Base-by-base conservation (phyloP, 30 jellyfish, hydroid and myxozoan species). In the Rhopilema esculentum region DNA sequence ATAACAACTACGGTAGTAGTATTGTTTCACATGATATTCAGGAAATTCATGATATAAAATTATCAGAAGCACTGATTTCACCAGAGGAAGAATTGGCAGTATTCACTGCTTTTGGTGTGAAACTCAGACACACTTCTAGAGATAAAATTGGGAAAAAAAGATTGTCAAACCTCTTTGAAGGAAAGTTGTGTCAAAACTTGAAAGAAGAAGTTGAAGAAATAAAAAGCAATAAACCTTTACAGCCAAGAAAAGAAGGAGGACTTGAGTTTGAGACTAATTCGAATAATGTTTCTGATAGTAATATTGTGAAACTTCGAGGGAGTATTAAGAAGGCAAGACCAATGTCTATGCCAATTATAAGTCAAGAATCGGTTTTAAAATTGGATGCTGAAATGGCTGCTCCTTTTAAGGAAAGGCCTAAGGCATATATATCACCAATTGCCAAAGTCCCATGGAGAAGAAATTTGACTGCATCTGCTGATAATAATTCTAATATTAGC, bases 61-160 rank as follows among this genome's bases (percentile, higher is more conserved):
- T 7, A 0, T 40, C 84, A 22, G 84, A 48, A 31, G 22, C 28
- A 8, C 70, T 63, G 76, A 85, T 73, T 19, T 72, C 88, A 27
- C 86, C 88, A 4, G 95, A 77, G 61, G 90, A 78, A 50, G 90
- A 78, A 68, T 48, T 51, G 68, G 90, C 91, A 25, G 91, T 80
- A 6, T 79, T 79, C 33, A 71, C 71, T 88, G 96, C 96, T 31
- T 88, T 88, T 82, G 96, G 96, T 62, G 96, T 88, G 21, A 80
- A 67, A 33, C 65, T 88, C n/a, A 79, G 91, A 66, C 96, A 79
- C 52, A 61, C 65, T 20, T 75, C 77, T 4, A 79, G 6, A 57
- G 53, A 25, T 40, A 2, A 1, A 0, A 21, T 62, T 31, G 32
- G 27, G 16, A 82, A 52, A 16, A 48, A 21, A 33, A 67, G 32